These are phyloP conservation scores for Semibalanus balanoides DNA, from an alignment of 1,140 invertebrate species.

Conservation along the genomic window DNA sequence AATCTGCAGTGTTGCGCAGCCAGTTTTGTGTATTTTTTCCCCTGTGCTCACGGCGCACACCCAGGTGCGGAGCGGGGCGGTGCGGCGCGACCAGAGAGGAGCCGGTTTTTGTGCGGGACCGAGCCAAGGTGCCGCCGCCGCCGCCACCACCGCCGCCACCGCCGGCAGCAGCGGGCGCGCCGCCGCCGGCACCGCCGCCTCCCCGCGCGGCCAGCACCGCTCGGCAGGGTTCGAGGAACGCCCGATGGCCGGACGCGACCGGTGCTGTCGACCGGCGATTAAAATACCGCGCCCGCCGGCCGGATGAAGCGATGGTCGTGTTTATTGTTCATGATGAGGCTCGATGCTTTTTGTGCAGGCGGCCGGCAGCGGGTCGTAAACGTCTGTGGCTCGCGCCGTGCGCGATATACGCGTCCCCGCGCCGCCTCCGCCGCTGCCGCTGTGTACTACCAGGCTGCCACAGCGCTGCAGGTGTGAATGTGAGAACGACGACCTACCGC, in stretches of 20 bases:
- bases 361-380: background rate
- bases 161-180: too few relatives aligned
- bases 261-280: background rate
- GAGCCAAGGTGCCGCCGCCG: too few relatives aligned
- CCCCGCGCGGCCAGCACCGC: too few relatives aligned
- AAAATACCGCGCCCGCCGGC: background rate
- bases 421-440: too few relatives aligned
- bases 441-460: too few relatives aligned
- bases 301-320: background rate
- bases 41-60: background rate
- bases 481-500: too few relatives aligned
- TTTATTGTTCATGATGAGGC: conserved; percentile 1
- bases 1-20: background rate
- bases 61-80: background rate
- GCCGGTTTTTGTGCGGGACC: background rate
- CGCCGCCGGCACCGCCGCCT: too few relatives aligned
- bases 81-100: background rate
- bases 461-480: too few relatives aligned
- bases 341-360: background rate
- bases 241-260: too few relatives aligned
- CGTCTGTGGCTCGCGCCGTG: background rate
- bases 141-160: too few relatives aligned
- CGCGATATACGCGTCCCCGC: background rate
- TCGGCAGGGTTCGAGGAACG: background rate
- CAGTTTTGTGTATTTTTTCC: too few relatives aligned